phyloP scores from a whole-genome alignment of 1,140 invertebrate genomes.

The Babylonia areolata region DNA sequence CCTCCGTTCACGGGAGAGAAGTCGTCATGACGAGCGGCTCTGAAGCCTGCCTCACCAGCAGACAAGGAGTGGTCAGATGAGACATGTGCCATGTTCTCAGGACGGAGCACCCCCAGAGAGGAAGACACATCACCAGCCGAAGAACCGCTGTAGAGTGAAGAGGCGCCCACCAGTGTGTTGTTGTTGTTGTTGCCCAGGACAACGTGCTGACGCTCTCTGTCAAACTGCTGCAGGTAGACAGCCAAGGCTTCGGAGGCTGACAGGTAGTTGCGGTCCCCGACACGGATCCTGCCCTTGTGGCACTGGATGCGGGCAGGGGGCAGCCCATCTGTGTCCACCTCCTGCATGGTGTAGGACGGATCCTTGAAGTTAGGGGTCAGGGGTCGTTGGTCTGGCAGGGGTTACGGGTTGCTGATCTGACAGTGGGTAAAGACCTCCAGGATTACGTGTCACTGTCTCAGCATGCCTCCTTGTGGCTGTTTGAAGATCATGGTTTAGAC shows the following conservation, averaged over 20 bases:
- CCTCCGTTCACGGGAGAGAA: neutral
- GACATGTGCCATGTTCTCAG: neutral
- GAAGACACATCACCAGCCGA: neutral
- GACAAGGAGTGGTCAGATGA: conserved; percentile 1
- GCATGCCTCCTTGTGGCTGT: neutral
- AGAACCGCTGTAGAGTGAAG: neutral
- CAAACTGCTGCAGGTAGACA: conserved; percentile 63
- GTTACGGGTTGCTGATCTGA: too few species aligned
- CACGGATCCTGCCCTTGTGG: conserved; percentile 47
- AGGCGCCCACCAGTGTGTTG: neutral
- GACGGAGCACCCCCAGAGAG: neutral
- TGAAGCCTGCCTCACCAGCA: neutral
- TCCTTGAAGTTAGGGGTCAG: too few species aligned
- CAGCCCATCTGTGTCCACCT: neutral
- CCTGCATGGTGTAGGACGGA: neutral
- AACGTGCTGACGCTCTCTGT: neutral
- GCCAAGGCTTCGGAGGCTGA: conserved; percentile 62
- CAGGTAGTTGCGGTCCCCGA: conserved; percentile 53
- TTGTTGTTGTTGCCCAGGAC: neutral
- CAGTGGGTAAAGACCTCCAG: too few species aligned
- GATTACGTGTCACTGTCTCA: too few species aligned
- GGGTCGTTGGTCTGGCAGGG: too few species aligned
- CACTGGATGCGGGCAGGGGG: conserved; percentile 49
- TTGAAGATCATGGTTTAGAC: neutral
- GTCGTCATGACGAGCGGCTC: neutral